Evolutionary conservation across 2,888 invertebrate species (phyloP).

Genomic region (Drosophila yooni): DNA sequence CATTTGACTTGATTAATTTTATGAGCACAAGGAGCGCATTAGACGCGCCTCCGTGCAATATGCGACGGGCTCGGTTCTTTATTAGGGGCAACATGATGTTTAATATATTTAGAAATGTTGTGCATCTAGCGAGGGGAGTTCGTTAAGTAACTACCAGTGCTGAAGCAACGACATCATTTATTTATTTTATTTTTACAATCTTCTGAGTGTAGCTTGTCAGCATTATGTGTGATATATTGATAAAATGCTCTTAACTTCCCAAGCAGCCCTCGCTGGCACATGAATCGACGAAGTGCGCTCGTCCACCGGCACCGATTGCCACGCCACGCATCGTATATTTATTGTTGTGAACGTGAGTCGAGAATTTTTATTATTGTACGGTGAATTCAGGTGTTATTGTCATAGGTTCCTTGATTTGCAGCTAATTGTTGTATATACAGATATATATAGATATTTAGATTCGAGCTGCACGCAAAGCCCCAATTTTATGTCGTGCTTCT

Average conservation of each 20-base stretch:
- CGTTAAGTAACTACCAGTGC: not conserved
- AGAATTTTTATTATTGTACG: conserved; percentile 48
- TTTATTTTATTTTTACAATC: not conserved
- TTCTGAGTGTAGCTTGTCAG: not conserved
- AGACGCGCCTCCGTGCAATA: conserved; percentile 67
- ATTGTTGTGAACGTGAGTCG: conserved; percentile 21
- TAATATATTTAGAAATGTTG: conserved; percentile 34
- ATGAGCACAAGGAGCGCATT: conserved; percentile 59
- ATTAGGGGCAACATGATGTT: conserved; percentile 38
- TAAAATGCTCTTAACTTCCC: not conserved
- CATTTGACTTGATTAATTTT: conserved; percentile 78
- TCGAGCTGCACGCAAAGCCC: conserved; percentile 68
- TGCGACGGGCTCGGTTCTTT: conserved; percentile 4
- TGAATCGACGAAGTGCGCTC: conserved; percentile 19
- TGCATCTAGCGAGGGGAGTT: conserved; percentile 37
- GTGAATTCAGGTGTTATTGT: conserved; percentile 72
- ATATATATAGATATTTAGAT: conserved; percentile 64
- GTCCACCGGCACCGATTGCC: conserved; percentile 68
- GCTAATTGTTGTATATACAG: conserved; percentile 69
- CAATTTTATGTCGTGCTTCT: not conserved
- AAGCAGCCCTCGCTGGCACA: conserved; percentile 29
- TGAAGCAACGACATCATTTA: not conserved
- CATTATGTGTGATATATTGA: not conserved
- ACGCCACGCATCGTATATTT: conserved; percentile 65
- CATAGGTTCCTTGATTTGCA: conserved; percentile 67